Evolutionary conservation across 2,113 vertebrate species (phyloP).

Genomic region (Caranx ignobilis): DNA sequence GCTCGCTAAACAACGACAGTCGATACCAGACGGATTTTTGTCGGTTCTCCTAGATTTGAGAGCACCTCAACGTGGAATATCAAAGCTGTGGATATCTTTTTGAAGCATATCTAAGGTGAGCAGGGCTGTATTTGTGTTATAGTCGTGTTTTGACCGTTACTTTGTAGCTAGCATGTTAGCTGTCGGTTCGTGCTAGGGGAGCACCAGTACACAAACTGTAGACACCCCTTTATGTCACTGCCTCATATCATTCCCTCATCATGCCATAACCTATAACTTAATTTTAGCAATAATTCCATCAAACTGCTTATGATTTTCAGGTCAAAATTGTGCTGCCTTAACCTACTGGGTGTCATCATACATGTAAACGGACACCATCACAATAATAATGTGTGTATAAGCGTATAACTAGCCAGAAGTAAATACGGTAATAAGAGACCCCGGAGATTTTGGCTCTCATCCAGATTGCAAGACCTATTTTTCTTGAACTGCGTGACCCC

Average conservation of each 20-base stretch:
- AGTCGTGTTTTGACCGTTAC: background rate
- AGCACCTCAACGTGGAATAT: background rate
- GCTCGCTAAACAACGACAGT: background rate
- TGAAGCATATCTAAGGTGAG: slow-evolving; percentile 55
- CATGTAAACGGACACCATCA: background rate
- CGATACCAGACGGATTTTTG: background rate
- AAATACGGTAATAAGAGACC: background rate
- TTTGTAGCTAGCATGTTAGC: slow-evolving; percentile 19
- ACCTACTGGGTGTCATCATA: background rate
- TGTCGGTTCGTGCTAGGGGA: background rate
- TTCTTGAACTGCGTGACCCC: background rate
- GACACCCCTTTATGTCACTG: background rate
- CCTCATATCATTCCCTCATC: background rate
- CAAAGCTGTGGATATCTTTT: background rate
- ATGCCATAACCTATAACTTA: background rate
- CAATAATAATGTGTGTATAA: background rate
- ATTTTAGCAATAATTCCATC: no score
- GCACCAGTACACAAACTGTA: background rate
- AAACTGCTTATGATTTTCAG: background rate
- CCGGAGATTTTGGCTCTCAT: background rate
- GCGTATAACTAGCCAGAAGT: background rate
- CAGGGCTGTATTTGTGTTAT: background rate
- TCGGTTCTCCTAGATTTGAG: background rate
- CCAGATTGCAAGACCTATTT: background rate
- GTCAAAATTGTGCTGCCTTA: background rate